Percentiles rank a stretch among this genome's conserved stretches.
phyloP scores from a whole-genome alignment of 1,140 invertebrate genomes.

The Nilaparvata lugens region DNA sequence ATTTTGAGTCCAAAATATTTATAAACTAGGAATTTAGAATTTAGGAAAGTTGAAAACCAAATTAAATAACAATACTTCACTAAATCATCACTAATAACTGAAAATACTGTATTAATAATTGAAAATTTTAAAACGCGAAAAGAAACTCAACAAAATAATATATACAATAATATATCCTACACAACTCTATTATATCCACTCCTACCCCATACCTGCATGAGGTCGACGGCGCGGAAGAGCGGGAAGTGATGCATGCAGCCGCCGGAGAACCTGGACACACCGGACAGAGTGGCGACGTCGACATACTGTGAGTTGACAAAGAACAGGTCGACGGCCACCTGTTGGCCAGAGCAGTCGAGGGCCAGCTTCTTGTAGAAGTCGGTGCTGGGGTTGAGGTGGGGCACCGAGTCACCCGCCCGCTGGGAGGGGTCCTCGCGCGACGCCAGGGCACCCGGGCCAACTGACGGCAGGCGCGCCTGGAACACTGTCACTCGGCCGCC shows the following conservation, averaged over 20 bases:
- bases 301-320: constrained; percentile 86
- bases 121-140: too few relatives aligned
- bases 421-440: constrained; percentile 79
- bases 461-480: constrained; percentile 81
- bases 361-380: constrained; percentile 98
- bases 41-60: too few relatives aligned
- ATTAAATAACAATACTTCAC: too few relatives aligned
- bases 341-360: constrained; percentile 91
- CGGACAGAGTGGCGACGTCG: constrained; percentile 87
- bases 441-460: constrained; percentile 80
- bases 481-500: constrained; percentile 94
- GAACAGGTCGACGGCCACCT: constrained; percentile 94
- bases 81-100: too few relatives aligned
- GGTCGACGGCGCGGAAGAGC: constrained; percentile 67
- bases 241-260: constrained; percentile 92
- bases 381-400: constrained; percentile 83
- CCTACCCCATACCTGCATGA: too few relatives aligned
- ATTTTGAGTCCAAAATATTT: too few relatives aligned
- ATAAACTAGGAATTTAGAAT: too few relatives aligned
- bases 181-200: too few relatives aligned
- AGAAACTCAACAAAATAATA: too few relatives aligned
- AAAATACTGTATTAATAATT: too few relatives aligned
- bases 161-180: too few relatives aligned
- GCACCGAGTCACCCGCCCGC: constrained; percentile 66
- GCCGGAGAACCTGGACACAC: constrained; percentile 90